Evolutionary conservation across 2,888 invertebrate species (phyloP).

Genomic region (Nomada goodeniana): DNA sequence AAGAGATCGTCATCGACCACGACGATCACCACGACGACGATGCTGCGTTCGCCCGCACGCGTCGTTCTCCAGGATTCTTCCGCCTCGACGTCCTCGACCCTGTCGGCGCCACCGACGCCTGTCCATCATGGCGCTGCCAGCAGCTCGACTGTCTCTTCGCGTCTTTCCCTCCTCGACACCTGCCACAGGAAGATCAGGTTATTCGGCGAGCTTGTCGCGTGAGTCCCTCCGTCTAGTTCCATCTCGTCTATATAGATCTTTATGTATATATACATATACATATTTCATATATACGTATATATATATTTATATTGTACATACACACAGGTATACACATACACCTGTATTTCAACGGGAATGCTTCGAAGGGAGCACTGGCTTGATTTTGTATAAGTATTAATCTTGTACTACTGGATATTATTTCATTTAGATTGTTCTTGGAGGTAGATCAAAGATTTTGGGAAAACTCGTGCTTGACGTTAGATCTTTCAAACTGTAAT

Average conservation of each 20-base stretch:
- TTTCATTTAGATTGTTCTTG: no score
- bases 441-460: no score
- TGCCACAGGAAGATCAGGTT: conserved; percentile 90
- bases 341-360: conserved; percentile 18
- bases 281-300: background rate
- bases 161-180: conserved; percentile 89
- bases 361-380: conserved; percentile 19
- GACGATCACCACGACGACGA: conserved; percentile 72
- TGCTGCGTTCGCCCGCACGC: conserved; percentile 81
- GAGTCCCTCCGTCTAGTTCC: conserved; percentile 83
- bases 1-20: conserved; percentile 71
- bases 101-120: conserved; percentile 78
- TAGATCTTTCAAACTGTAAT: no score
- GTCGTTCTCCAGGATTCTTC: conserved; percentile 70
- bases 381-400: background rate
- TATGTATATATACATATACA: background rate
- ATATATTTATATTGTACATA: background rate
- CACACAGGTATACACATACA: conserved; percentile 8
- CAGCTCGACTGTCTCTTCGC: conserved; percentile 70
- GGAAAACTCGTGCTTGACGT: no score
- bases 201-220: conserved; percentile 90
- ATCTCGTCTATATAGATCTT: conserved; percentile 25
- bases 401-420: background rate
- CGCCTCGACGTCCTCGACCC: conserved; percentile 73
- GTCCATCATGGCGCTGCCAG: conserved; percentile 81